Evolutionary conservation across 2,888 invertebrate species (phyloP).

Genomic region (Polydrusus pterygomalis): DNA sequence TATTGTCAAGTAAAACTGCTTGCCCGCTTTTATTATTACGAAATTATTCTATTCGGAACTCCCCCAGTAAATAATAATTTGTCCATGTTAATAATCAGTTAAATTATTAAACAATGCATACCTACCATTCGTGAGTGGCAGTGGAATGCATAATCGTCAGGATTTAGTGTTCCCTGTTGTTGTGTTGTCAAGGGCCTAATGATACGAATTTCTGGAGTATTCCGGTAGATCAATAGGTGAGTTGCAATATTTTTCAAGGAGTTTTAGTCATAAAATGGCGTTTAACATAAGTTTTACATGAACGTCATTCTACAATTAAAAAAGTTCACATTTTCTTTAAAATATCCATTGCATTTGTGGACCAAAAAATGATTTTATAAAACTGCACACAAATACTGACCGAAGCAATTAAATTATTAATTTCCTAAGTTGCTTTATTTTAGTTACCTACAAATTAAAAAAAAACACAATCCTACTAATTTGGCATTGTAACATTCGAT

Average conservation of each 20-base stretch:
- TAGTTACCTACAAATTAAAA: background rate
- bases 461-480: constrained; percentile 7
- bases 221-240: background rate
- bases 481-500: constrained; percentile 28
- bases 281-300: too few species aligned
- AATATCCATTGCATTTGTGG: too few species aligned
- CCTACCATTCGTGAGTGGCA: constrained; percentile 51
- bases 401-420: background rate
- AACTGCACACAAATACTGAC: background rate
- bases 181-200: constrained; percentile 3
- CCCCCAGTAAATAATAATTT: constrained; percentile 31
- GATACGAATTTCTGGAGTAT: constrained; percentile 36
- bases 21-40: too few species aligned
- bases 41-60: too few species aligned
- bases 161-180: constrained; percentile 46
- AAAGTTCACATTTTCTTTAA: too few species aligned
- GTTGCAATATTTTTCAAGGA: background rate
- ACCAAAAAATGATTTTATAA: too few species aligned
- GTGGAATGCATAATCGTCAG: constrained; percentile 41
- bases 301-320: background rate
- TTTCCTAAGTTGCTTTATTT: background rate
- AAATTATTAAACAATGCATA: constrained; percentile 56
- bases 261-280: background rate
- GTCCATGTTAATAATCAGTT: constrained; percentile 58
- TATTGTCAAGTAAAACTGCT: too few species aligned